Percentiles rank a stretch among this genome's conserved stretches.
phyloP scores from a whole-genome alignment of 2,113 vertebrate genomes.

The Aythya baeri region DNA sequence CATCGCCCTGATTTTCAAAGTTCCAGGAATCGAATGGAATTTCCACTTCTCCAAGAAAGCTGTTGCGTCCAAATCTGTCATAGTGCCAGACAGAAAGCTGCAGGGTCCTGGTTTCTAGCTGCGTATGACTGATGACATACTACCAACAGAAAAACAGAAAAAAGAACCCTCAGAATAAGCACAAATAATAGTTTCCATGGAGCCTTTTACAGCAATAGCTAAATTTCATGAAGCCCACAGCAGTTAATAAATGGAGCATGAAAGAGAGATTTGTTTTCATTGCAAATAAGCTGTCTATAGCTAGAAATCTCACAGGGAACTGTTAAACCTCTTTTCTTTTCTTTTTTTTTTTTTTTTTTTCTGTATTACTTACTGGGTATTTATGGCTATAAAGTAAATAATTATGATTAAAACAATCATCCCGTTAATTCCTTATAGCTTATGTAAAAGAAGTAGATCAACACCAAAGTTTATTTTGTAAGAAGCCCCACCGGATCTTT shows the following conservation, averaged over 20 bases:
- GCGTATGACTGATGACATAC: constrained; percentile 97
- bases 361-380: not conserved
- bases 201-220: not conserved
- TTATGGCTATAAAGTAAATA: not conserved
- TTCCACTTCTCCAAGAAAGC: constrained; percentile 95
- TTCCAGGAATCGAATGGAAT: constrained; percentile 95
- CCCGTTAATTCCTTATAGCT: not conserved
- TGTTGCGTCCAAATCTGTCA: constrained; percentile 94
- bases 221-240: not conserved
- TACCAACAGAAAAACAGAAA: constrained; percentile 62
- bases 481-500: not conserved
- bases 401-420: not conserved
- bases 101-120: constrained; percentile 93
- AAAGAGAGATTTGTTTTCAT: constrained; percentile 29
- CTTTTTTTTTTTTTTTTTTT: not conserved
- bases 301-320: not conserved
- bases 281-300: not conserved
- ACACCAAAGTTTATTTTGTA: not conserved
- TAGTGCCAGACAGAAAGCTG: constrained; percentile 97
- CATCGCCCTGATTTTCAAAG: constrained; percentile 89
- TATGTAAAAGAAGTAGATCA: not conserved
- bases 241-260: constrained; percentile 23
- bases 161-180: not conserved
- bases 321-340: not conserved
- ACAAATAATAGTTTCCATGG: constrained; percentile 16